Evolutionary conservation across 2,797 vertebrate genomes (phyloP), one percentile per base, ranked within the genome.

Genomic region (Pseudomugil gertrudae): DNA sequence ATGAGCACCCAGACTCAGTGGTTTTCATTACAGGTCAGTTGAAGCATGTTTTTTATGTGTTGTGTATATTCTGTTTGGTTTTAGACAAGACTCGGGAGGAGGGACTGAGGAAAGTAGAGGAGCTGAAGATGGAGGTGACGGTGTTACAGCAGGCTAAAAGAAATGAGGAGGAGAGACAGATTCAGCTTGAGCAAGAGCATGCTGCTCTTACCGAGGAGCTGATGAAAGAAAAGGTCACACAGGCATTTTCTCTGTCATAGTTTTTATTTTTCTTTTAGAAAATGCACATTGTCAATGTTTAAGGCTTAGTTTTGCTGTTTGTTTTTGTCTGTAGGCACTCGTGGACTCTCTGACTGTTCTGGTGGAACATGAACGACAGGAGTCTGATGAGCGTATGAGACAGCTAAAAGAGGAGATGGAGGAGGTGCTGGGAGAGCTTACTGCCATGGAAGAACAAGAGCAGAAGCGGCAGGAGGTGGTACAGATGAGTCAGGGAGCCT

Each of bases 361-460:
- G 65, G 76, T 98, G 61, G 74, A 89, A 26, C 89, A 87, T 13
- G 87, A 95, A 61, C 92, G 95, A 85, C 89, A 93, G 48, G 88
- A 96, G 69, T 90, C 96, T 7, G 95, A 94, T 43, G 93, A 90
- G 35, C 87, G 71, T 1, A 58, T 95, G 48, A 90, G 80, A 29
- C 95, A 96, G 78, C 84, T 99, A 19, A 94, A 85, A 66, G 90
- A 92, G 27, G 92, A 97, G 84, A 84, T 98, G 77, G 95, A 94
- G 57, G 94, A 91, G 38, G 89, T 93, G 9, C 83, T 98, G 70
- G 93, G 92, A 23, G 97, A 98, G 69, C 89, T 99, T 4, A 92
- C 95, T 17, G 76, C 84, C 13, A 60, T 97, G 24, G 95, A 98
- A 77, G 84, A 87, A 0, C 90, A 96, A 70, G 97, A 98, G 52